Conservation (phyloP, 2,113 vertebrate genomes). For the Probosciger aterrimus region DNA sequence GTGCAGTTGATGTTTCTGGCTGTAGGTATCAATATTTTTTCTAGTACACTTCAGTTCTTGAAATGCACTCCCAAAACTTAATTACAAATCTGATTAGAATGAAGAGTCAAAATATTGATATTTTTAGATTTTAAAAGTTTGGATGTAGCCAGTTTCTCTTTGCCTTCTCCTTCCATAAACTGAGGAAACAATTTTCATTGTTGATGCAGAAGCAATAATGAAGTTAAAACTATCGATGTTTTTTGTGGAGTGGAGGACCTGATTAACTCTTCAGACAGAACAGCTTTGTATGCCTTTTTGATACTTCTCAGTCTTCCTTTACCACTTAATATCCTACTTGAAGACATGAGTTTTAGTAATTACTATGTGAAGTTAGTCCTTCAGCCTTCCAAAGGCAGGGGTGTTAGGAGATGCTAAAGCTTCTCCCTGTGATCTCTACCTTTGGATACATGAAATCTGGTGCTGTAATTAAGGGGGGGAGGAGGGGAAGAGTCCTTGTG, state of each 20-base stretch:
- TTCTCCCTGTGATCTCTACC: neutral
- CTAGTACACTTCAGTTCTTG: neutral
- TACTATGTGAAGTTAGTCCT: neutral
- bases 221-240: neutral
- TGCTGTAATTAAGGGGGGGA: neutral
- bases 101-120: neutral
- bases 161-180: neutral
- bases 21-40: neutral
- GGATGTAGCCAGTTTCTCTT: neutral
- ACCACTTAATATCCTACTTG: neutral
- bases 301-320: neutral
- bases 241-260: neutral
- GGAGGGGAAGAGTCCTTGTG: no score
- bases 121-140: neutral
- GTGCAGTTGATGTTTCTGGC: neutral
- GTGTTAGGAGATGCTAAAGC: neutral
- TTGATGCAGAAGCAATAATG: neutral
- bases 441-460: neutral
- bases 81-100: neutral
- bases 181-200: neutral
- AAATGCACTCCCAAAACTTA: neutral
- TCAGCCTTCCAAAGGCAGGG: neutral
- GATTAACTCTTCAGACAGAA: neutral
- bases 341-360: neutral
- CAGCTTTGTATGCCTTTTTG: neutral